Percentiles rank a stretch among this genome's conserved stretches.
Evolutionary conservation across 2,113 vertebrate species (phyloP).

Genomic region (Mola mola): DNA sequence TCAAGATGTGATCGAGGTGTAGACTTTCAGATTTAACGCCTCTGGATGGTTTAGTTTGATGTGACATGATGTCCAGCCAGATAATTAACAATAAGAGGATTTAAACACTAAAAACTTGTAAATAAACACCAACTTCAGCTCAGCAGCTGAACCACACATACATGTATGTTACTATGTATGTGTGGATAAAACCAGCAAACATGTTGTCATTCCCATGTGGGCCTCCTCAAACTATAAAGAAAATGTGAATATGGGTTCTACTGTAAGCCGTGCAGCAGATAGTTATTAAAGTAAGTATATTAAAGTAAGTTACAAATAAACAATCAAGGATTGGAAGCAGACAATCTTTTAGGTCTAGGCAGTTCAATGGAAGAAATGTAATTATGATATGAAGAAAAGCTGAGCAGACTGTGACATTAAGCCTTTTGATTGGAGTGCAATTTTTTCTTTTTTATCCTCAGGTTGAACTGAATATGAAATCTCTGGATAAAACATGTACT

Average conservation of each 20-base stretch:
- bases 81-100: neutral
- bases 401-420: conserved; percentile 19
- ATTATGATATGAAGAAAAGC: conserved; percentile 3
- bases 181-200: conserved; percentile 1
- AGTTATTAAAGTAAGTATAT: neutral
- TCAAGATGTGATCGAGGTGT: too few relatives aligned
- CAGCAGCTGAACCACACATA: too few relatives aligned
- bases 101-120: neutral
- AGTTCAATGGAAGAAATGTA: conserved; percentile 2
- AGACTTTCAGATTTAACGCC: too few relatives aligned
- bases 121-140: too few relatives aligned
- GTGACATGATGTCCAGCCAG: neutral
- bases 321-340: neutral
- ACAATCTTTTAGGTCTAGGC: neutral
- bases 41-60: neutral
- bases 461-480: too few relatives aligned
- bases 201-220: neutral
- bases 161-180: too few relatives aligned
- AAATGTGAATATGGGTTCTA: neutral
- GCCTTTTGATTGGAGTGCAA: neutral
- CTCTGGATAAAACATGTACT: too few relatives aligned
- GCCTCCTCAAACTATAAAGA: neutral
- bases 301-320: neutral
- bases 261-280: neutral
- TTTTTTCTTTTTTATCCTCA: neutral